phyloP scores from a whole-genome alignment of 2,113 vertebrate species.

The Paratilapia polleni region DNA sequence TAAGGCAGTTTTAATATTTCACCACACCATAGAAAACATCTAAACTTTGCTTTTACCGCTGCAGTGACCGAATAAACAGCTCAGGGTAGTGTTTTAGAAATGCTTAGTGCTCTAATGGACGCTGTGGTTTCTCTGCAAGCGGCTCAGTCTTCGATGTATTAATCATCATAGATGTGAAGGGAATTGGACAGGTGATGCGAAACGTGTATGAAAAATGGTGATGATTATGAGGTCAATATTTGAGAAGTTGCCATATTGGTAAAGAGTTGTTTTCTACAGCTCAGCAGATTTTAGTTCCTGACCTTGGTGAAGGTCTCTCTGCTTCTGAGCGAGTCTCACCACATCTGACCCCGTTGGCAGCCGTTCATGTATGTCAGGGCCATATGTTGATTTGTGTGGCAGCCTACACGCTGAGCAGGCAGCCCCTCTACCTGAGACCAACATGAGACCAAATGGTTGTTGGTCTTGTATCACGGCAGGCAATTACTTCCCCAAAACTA shows the following conservation, averaged over 20 bases:
- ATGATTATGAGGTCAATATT: slow-evolving; percentile 56
- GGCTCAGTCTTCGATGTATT: slow-evolving; percentile 35
- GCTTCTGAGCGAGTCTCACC: slow-evolving; percentile 50
- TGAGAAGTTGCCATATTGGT: slow-evolving; percentile 54
- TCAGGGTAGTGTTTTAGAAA: neutral
- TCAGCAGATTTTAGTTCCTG: slow-evolving; percentile 60
- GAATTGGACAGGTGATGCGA: slow-evolving; percentile 37
- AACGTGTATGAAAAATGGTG: slow-evolving; percentile 58
- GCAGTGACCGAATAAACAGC: slow-evolving; percentile 52
- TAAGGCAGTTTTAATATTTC: slow-evolving; percentile 63
- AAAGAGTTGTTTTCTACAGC: slow-evolving; percentile 31
- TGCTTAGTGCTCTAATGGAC: slow-evolving; percentile 46
- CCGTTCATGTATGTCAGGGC: slow-evolving; percentile 67
- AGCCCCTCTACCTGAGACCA: slow-evolving; percentile 40
- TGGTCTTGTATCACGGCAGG: slow-evolving; percentile 22
- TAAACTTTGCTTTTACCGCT: slow-evolving; percentile 2
- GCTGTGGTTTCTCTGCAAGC: slow-evolving; percentile 18
- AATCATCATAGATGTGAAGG: slow-evolving; percentile 56
- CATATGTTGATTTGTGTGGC: slow-evolving; percentile 58
- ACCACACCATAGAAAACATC: slow-evolving; percentile 49
- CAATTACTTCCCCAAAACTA: slow-evolving; percentile 51
- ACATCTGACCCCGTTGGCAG: slow-evolving; percentile 65
- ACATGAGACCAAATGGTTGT: slow-evolving; percentile 26
- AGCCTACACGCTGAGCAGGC: slow-evolving; percentile 8
- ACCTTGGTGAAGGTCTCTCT: slow-evolving; percentile 70